Percentiles rank a stretch among this genome's conserved stretches.
phyloP scores from a whole-genome alignment of 2,888 invertebrate species.

The Agyllia agylla region DNA sequence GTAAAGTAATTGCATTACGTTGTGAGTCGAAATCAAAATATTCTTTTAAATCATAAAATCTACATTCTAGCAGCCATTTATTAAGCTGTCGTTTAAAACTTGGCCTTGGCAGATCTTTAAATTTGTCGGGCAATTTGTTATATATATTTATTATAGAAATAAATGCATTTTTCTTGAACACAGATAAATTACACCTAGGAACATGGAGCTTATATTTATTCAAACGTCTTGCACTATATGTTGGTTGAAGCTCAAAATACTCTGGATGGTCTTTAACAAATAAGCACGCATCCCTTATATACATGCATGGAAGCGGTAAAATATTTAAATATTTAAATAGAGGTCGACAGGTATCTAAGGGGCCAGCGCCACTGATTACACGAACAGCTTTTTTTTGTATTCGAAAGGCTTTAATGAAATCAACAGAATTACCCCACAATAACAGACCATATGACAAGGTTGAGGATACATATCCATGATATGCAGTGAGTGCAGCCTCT shows the following conservation, averaged over 20 bases:
- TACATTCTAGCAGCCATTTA: neutral
- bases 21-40: neutral
- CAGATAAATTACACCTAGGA: neutral
- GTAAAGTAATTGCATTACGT: neutral
- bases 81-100: neutral
- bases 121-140: neutral
- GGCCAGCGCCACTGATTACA: neutral
- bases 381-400: neutral
- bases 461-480: neutral
- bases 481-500: neutral
- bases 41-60: neutral
- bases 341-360: neutral
- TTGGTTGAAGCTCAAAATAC: neutral
- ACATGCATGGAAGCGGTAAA: neutral
- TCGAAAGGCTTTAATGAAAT: neutral
- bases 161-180: neutral
- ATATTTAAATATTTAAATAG: neutral
- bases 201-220: neutral
- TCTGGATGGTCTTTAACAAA: neutral
- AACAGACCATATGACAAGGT: neutral
- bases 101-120: neutral
- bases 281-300: neutral
- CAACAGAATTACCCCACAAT: neutral
- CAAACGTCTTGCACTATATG: neutral
- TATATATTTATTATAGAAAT: neutral